Percentiles rank a stretch among this genome's conserved stretches.
Conservation (phyloP, 2,113 vertebrate species). For the Dasypus novemcinctus region DNA sequence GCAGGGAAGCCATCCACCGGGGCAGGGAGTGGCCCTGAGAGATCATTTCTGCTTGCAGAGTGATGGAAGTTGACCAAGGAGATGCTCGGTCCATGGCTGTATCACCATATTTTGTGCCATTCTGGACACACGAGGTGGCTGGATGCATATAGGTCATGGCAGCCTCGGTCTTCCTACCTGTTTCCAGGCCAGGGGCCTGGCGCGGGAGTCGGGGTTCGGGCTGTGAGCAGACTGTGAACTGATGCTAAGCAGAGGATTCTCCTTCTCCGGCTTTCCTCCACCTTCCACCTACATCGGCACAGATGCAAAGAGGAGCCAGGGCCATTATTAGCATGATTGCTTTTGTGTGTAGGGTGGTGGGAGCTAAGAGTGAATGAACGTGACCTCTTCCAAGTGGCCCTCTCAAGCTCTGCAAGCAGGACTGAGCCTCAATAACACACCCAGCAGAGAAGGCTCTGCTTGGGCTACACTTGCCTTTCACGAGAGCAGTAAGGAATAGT, state of each 20-base stretch:
- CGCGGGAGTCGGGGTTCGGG: background rate
- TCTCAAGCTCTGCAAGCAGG: background rate
- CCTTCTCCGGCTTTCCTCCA: fast-evolving
- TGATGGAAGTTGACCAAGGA: background rate
- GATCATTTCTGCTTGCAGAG: background rate
- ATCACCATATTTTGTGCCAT: background rate
- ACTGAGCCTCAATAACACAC: background rate
- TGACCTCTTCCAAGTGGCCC: background rate
- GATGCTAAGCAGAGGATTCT: background rate
- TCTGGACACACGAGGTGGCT: too few relatives aligned
- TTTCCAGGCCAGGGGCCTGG: background rate
- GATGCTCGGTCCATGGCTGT: too few relatives aligned
- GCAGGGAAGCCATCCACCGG: background rate
- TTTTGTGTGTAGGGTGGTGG: background rate
- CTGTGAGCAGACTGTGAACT: background rate
- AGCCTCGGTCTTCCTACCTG: background rate
- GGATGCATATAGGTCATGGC: background rate
- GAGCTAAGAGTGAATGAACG: background rate
- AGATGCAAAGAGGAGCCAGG: background rate
- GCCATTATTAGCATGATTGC: fast-evolving
- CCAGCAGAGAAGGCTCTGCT: background rate
- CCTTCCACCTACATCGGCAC: background rate
- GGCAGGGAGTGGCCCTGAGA: background rate
- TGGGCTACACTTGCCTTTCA: too few relatives aligned
- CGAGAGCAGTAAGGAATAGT: background rate